These are phyloP conservation scores for Andricus grossulariae DNA, from an alignment of 1,140 invertebrate species.

Conservation along the genomic window DNA sequence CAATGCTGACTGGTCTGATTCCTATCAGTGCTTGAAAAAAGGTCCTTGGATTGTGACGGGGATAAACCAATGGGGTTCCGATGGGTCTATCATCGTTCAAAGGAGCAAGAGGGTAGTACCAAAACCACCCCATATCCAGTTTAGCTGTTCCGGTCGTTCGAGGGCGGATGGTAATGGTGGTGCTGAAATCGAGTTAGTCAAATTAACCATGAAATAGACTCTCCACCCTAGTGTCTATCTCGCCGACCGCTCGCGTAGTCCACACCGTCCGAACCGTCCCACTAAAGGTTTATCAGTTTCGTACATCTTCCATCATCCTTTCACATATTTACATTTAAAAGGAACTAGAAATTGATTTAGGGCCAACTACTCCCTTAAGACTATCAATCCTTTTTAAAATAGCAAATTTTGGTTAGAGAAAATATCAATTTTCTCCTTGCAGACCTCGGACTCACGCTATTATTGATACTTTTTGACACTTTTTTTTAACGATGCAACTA, in stretches of 20 bases:
- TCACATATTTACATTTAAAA: neutral
- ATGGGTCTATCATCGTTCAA: conserved; percentile 39
- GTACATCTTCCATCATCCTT: conserved; percentile 31
- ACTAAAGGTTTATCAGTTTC: conserved; percentile 16
- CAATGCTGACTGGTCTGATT: neutral
- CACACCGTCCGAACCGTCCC: conserved; percentile 38
- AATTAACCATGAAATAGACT: conserved; percentile 78
- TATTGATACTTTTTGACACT: no score
- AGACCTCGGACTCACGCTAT: no score
- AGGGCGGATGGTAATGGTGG: conserved; percentile 53
- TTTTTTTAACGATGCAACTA: no score
- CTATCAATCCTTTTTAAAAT: no score
- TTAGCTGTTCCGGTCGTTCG: conserved; percentile 58
- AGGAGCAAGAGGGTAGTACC: conserved; percentile 11
- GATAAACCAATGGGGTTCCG: neutral
- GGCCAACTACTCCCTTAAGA: no score
- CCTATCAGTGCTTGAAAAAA: neutral
- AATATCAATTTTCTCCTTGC: no score
- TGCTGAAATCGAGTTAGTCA: conserved; percentile 71
- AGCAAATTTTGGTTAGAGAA: no score
- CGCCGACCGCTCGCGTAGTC: conserved; percentile 60
- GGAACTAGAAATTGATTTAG: no score
- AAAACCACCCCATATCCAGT: conserved; percentile 43
- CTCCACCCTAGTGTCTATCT: conserved; percentile 67
- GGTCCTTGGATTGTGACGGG: neutral